Percentiles rank a stretch among this genome's conserved stretches.
Conservation (phyloP, 2,888 invertebrate species). For the Drosophila pseudotalamancana region DNA sequence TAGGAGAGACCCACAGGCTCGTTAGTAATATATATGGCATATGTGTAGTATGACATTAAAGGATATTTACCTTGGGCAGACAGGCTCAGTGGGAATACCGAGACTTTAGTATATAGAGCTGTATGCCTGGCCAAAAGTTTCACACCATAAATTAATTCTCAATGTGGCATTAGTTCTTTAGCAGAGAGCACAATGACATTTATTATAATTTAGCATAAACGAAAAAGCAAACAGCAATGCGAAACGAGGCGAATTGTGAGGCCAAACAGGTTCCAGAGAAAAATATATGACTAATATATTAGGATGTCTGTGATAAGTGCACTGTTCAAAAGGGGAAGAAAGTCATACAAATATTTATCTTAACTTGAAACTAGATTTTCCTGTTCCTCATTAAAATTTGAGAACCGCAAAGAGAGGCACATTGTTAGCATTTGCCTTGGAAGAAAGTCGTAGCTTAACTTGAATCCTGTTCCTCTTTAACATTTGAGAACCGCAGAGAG, state of each 20-base stretch:
- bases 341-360: accelerated
- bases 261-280: conserved; percentile 5
- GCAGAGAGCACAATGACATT: conserved; percentile 70
- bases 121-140: conserved; percentile 50
- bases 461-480: no score
- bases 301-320: conserved; percentile 17
- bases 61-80: conserved; percentile 36
- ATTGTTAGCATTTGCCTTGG: no score
- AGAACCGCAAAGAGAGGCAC: no score
- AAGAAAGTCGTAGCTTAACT: no score
- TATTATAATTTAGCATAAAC: conserved; percentile 74
- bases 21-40: conserved; percentile 28
- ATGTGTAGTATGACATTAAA: conserved; percentile 34
- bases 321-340: neutral
- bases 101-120: conserved; percentile 1
- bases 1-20: neutral
- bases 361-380: neutral
- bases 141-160: conserved; percentile 71
- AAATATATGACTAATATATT: conserved; percentile 47
- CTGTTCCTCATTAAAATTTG: no score
- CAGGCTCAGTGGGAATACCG: neutral
- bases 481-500: no score
- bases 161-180: conserved; percentile 61
- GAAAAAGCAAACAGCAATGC: conserved; percentile 25
- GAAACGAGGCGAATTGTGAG: conserved; percentile 5